These are phyloP conservation scores for Ochropleura leucogaster DNA, from an alignment of 2,888 invertebrate genomes.

Conservation along the genomic window DNA sequence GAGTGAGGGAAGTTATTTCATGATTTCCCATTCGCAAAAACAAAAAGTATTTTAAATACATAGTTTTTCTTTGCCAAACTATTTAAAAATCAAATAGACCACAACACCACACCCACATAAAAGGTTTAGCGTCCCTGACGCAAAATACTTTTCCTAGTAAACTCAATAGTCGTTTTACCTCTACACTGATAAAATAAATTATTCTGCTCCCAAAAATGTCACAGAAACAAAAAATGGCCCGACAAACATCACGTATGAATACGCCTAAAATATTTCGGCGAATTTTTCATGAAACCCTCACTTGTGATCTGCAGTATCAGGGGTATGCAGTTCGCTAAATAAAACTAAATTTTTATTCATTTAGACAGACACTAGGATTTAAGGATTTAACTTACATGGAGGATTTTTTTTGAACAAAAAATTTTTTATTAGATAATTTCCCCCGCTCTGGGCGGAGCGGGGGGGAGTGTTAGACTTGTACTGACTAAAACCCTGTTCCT, in stretches of 20 bases:
- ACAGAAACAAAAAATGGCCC: slow-evolving; percentile 3
- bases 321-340: slow-evolving; percentile 6
- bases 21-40: no score
- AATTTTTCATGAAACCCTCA: slow-evolving; percentile 10
- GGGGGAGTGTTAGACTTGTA: no score
- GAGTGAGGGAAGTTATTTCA: no score
- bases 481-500: no score
- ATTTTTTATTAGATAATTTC: no score
- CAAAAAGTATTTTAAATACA: no score
- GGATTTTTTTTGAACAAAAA: no score
- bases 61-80: not conserved
- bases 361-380: slow-evolving; percentile 6
- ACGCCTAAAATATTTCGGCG: slow-evolving; percentile 13
- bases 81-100: not conserved
- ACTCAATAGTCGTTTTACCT: slow-evolving; percentile 1
- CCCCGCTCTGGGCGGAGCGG: no score
- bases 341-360: not conserved
- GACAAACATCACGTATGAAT: slow-evolving; percentile 39
- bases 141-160: slow-evolving; percentile 2
- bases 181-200: slow-evolving; percentile 20
- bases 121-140: not conserved
- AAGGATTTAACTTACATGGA: not conserved
- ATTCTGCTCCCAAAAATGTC: slow-evolving; percentile 13
- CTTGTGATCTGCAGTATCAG: slow-evolving; percentile 19
- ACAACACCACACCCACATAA: not conserved